Evolutionary conservation across 2,797 vertebrate species (phyloP), one percentile per base, ranked within the genome.

Genomic region (Galago senegalensis): DNA sequence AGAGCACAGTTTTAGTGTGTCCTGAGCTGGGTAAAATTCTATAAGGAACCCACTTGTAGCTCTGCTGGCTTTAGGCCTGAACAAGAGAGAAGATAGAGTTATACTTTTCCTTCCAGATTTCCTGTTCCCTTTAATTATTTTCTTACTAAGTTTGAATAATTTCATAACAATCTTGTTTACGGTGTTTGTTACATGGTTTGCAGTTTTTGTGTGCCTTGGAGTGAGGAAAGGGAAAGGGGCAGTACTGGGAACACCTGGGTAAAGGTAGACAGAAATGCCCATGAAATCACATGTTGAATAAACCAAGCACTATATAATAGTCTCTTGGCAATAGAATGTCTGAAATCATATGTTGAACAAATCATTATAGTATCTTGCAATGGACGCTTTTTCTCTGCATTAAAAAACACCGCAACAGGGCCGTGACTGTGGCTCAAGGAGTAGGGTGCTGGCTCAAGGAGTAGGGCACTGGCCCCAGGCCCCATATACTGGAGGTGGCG

Each of bases 321-420:
- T 75, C 31, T 91, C 77, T 80, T 91, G 25, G 49, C 49, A 53
- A 53, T 53, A 53, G 49, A 79, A 56, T 13, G 60, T 87, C 79
- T 6, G 89, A 87, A 87, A 90, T 90, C 69, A 61, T 0, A 56
- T 88, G 87, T 25, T 92, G 83, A 94, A 75, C 85, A 85, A 93
- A 72, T 27, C 10, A 85, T 70, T 87, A 85, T n/a, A 49, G 7
- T 70, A 25, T 91, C 77, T 80, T 91, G 25, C 3, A 72, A 43
- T 49, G 40, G 58, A 1, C 14, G 82, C 16, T 20, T 80, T 40
- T 7, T 18, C 20, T 80, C 31, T 88, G 27, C n/a, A 84, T 77
- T 91, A 79, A 93, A 34, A 34, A 34, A 34, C 34, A 34, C 34
- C 34, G 34, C 34, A 34, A 34, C 34, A 34, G 34, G 34, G 34